Base-by-base conservation (phyloP, 2,113 vertebrate species). In the Lipotes vexillifer region DNA sequence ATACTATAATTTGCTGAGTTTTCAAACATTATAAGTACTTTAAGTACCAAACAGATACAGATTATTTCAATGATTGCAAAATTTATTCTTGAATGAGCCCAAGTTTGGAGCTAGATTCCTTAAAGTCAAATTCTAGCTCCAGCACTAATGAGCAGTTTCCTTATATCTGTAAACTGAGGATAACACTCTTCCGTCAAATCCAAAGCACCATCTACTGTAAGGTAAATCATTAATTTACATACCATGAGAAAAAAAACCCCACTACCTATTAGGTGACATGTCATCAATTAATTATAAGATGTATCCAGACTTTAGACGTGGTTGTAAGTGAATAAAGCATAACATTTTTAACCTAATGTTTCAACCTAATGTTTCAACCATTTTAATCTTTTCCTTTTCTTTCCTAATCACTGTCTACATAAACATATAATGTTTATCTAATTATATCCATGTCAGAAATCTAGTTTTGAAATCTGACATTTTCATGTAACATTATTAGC, bases 11-110 rank as follows among this genome's bases (percentile, higher is more conserved):
- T 80, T 93, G 66, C 84, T 85, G 80, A 90, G 59, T 95, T 97
- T 97, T 97, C 27, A 74, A 96, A 94, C 29, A 85, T 95, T 65
- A 36, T 0, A 84, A 41, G 21, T 89, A 71, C 83, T 90, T 88
- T 59, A 92, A 88, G 65, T 55, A 82, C 11, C 15, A 52, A 68
- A 88, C 27, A 96, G 29, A 77, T 85, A 49, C 14, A 81, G 10
- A 69, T 92, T 90, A 65, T 80, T 78, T 97, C 75, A 88, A 1
- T 63, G 27, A 69, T 61, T 88, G 59, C 4, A 41, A 38, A 95
- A 55, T 88, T 68, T 92, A 44, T 86, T 95, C 31, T 75, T 72
- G 59, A 95, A 94, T 33, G 46, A 96, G 66, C 6, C 3, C 57
- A 75, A 59, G 3, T 95, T 93, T 88, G 44, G 7, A 90, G n/a